Evolutionary conservation across 2,888 invertebrate species (phyloP).

Genomic region (Calliphora vomitoria): DNA sequence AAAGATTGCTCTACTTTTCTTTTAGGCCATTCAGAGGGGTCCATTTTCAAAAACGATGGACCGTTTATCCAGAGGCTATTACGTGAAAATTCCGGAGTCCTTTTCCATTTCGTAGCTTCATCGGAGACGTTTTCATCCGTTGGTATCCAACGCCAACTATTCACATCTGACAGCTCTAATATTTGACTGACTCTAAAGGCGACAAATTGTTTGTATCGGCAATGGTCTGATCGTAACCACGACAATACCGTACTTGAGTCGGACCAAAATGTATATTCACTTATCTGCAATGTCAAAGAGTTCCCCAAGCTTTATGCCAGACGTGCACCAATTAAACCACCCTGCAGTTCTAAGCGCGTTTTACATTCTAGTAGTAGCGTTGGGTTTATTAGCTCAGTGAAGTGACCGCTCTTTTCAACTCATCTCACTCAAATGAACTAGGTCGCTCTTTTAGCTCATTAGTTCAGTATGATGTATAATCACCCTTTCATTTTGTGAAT

Average conservation of each 20-base stretch:
- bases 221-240: conserved; percentile 67
- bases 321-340: conserved; percentile 29
- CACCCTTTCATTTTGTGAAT: no score
- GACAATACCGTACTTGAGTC: conserved; percentile 36
- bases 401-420: no score
- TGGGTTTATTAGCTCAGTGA: no score
- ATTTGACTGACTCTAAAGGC: conserved; percentile 70
- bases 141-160: conserved; percentile 64
- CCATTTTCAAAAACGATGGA: conserved; percentile 21
- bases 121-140: conserved; percentile 67
- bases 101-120: conserved; percentile 60
- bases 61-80: conserved; percentile 42
- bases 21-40: no score
- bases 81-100: conserved; percentile 8
- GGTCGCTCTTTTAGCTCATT: no score
- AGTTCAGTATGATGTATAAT: no score
- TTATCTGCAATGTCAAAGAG: conserved; percentile 28
- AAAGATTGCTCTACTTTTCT: no score
- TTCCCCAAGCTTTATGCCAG: conserved; percentile 16
- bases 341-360: no score
- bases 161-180: conserved; percentile 26
- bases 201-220: conserved; percentile 75
- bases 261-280: no score
- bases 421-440: no score
- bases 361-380: no score